phyloP scores from a whole-genome alignment of 2,888 invertebrate species.

The Melinaea marsaeus region DNA sequence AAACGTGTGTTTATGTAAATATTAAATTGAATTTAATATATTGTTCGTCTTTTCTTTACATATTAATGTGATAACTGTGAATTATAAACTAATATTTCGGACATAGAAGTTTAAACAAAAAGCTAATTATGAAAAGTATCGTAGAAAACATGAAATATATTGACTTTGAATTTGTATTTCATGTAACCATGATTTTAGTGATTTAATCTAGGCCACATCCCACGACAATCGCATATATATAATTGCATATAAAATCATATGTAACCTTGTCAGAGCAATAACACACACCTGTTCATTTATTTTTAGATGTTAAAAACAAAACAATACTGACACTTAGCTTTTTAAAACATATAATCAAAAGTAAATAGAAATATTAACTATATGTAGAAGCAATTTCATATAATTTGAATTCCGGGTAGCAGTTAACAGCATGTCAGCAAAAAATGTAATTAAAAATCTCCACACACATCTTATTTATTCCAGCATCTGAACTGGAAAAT shows the following conservation, averaged over 20 bases:
- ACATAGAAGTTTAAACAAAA: too few species aligned
- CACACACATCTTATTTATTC: not conserved
- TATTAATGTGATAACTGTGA: too few species aligned
- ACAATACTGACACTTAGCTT: not conserved
- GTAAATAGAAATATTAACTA: not conserved
- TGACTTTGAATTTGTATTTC: not conserved
- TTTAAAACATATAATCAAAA: not conserved
- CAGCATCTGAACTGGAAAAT: constrained; percentile 5
- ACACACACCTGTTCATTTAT: constrained; percentile 26
- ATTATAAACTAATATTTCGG: too few species aligned
- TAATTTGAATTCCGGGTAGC: not conserved
- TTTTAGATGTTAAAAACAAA: constrained; percentile 21
- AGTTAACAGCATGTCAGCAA: not conserved
- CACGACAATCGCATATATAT: not conserved
- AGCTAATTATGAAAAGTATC: too few species aligned
- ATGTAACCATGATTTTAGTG: not conserved
- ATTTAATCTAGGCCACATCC: not conserved
- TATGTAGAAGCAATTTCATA: too few species aligned
- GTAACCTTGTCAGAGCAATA: constrained; percentile 17
- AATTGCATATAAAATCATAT: not conserved
- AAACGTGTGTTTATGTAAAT: too few species aligned
- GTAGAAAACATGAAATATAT: not conserved
- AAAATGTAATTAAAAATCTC: constrained; percentile 8
- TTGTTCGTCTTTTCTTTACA: not conserved
- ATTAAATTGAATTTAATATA: not conserved